phyloP scores from a whole-genome alignment of 2,113 vertebrate species.

The Ictidomys tridecemlineatus region DNA sequence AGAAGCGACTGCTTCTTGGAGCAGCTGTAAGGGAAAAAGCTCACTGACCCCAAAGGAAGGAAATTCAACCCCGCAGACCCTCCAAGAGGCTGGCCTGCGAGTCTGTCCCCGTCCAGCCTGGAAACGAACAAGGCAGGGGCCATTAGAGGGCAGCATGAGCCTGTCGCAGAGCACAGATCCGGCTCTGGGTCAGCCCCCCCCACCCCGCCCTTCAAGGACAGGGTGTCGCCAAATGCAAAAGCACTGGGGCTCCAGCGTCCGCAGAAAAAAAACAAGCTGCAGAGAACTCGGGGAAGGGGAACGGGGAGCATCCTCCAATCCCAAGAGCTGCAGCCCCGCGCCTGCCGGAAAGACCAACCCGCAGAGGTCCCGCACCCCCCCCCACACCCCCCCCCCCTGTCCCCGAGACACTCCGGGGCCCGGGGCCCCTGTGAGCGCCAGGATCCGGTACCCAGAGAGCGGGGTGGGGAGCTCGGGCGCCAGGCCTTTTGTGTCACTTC shows the following conservation, averaged over 20 bases:
- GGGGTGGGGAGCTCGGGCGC: not conserved
- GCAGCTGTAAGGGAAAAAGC: not conserved
- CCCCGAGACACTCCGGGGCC: not conserved
- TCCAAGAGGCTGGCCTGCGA: not conserved
- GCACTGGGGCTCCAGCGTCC: constrained; percentile 22
- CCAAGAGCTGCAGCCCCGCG: not conserved
- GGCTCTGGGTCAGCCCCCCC: too few relatives aligned
- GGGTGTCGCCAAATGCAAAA: constrained; percentile 37
- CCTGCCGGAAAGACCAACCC: constrained; percentile 59
- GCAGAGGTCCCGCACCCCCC: constrained; percentile 55
- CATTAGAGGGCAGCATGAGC: constrained; percentile 88
- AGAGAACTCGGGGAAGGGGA: not conserved
- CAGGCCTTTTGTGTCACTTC: not conserved
- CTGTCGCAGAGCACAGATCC: not conserved
- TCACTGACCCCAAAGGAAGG: not conserved
- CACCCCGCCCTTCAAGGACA: not conserved
- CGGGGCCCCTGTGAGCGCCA: not conserved
- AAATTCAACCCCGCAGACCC: not conserved
- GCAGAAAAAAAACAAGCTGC: constrained; percentile 55
- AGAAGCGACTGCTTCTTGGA: not conserved
- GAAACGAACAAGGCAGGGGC: not conserved
- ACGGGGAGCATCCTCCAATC: not conserved
- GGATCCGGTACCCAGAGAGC: rapidly evolving
- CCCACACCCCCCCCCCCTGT: constrained; percentile 57
- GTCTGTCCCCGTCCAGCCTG: not conserved